Percentiles rank a stretch among this genome's conserved stretches.
phyloP scores from a whole-genome alignment of 2,888 invertebrate species.

The Alloplasta piceator region DNA sequence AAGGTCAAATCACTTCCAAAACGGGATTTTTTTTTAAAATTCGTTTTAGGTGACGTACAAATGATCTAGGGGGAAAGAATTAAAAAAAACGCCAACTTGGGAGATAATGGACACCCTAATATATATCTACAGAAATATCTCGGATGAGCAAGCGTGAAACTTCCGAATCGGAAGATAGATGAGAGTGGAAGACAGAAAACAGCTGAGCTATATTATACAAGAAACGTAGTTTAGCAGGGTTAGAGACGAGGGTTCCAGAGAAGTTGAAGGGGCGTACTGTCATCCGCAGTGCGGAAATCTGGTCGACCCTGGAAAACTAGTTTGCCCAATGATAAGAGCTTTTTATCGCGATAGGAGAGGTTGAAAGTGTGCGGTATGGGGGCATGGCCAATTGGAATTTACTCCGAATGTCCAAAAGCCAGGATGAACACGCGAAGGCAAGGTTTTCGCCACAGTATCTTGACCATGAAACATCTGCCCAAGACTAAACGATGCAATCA shows the following conservation, averaged over 20 bases:
- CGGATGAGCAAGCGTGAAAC: constrained; percentile 11
- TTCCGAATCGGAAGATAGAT: constrained; percentile 26
- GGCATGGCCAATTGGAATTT: neutral
- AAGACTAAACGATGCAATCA: neutral
- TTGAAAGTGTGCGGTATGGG: constrained; percentile 19
- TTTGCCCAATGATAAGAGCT: constrained; percentile 41
- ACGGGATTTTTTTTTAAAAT: no score
- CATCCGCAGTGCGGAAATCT: constrained; percentile 57
- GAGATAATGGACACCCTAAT: no score
- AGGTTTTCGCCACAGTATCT: neutral
- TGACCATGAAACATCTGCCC: neutral
- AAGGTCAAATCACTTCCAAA: no score
- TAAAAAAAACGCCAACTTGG: no score
- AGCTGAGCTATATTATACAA: constrained; percentile 40
- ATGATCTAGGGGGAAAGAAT: no score
- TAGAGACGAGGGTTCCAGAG: constrained; percentile 47
- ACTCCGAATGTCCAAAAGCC: constrained; percentile 1
- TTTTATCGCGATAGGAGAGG: constrained; percentile 42
- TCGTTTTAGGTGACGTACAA: no score
- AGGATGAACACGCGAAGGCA: constrained; percentile 33
- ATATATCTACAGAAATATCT: neutral
- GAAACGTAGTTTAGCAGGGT: constrained; percentile 31
- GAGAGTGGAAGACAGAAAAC: constrained; percentile 31
- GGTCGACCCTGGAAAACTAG: constrained; percentile 46
- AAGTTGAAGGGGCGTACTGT: constrained; percentile 39